Base-by-base conservation (phyloP, 2,888 invertebrate species). In the Priocnemis perturbator region DNA sequence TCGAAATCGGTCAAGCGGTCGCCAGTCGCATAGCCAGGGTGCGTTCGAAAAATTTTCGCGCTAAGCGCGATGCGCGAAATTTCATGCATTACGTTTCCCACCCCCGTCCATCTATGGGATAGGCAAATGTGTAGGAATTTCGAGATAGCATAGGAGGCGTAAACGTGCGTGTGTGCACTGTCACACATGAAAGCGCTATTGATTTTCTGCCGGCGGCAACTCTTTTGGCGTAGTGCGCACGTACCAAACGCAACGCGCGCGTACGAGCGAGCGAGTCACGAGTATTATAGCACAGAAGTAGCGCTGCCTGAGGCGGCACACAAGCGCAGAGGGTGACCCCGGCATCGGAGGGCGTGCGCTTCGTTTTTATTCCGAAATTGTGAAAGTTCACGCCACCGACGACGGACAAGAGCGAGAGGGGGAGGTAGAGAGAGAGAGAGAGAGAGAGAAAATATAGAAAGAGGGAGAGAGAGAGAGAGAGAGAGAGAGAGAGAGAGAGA, bases 221-320 rank as follows among this genome's bases (percentile, higher is more conserved):
- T 37, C 37, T 78, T 80, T 81, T 77, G 78, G 79, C 78, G 79
- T 84, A 82, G 82, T 85, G 86, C 85, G 85, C 86, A 83, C 86
- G 78, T 83, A 79, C 76, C 73, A 65, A 73, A 71, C 77, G 79
- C 82, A 81, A 37, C 11, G 37, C 81, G 81, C 79, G 67, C 64
- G 70, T 57, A 65, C 60, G 17, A 19, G 19, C 45, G 19, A 7
- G 14, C 14, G 47, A 19, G 60, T 50, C 77, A 76, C 77, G 80
- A 4, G 7, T 26, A 26, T 26, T 3, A 26, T 3, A 3, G 26
- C 26, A 26, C 26, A 26, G 3, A 26, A 7, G 26, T 26, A 26
- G 3, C 26, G 26, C 26, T 26, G 3, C 3, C 26, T 7, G 26
- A 26, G 26, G 26, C 26, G 7, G 26, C 37, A 37, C 37, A 37